A percentile compares a stretch with the other conserved stretches of the same genome.
These are phyloP conservation scores for Mantis religiosa DNA, from an alignment of 2,888 invertebrate species.

Conservation along the genomic window DNA sequence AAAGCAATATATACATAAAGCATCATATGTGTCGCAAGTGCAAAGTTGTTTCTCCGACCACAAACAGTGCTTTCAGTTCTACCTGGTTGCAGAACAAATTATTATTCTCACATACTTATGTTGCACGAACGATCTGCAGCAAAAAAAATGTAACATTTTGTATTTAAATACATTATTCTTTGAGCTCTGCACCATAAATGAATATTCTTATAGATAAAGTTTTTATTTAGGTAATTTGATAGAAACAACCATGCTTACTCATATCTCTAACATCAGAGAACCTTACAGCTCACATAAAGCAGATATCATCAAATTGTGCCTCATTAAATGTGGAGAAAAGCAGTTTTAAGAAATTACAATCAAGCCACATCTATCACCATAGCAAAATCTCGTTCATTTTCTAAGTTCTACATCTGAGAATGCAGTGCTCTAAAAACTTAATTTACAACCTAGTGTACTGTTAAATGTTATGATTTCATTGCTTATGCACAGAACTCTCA, in stretches of 20 bases:
- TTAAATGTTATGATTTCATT: too few relatives aligned
- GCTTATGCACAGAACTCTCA: too few relatives aligned
- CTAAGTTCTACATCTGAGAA: too few relatives aligned
- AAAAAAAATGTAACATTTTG: not conserved
- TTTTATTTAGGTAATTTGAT: not conserved
- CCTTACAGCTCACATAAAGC: not conserved
- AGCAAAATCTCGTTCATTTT: not conserved
- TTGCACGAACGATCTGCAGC: not conserved
- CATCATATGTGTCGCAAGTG: not conserved
- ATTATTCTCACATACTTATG: not conserved
- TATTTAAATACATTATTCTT: not conserved
- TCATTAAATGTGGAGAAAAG: not conserved
- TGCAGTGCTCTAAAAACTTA: too few relatives aligned
- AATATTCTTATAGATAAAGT: not conserved
- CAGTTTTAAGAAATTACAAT: not conserved
- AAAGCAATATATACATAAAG: not conserved
- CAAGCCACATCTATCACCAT: not conserved
- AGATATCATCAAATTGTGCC: not conserved
- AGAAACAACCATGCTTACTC: not conserved
- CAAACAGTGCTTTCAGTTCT: not conserved
- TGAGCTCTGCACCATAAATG: not conserved
- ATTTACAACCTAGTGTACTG: too few relatives aligned
- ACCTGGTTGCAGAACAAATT: not conserved
- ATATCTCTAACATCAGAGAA: not conserved
- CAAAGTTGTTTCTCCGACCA: too few relatives aligned